Evolutionary conservation across 2,113 vertebrate species (phyloP), one percentile per base, ranked within the genome.

Genomic region (Aldabrachelys gigantea): DNA sequence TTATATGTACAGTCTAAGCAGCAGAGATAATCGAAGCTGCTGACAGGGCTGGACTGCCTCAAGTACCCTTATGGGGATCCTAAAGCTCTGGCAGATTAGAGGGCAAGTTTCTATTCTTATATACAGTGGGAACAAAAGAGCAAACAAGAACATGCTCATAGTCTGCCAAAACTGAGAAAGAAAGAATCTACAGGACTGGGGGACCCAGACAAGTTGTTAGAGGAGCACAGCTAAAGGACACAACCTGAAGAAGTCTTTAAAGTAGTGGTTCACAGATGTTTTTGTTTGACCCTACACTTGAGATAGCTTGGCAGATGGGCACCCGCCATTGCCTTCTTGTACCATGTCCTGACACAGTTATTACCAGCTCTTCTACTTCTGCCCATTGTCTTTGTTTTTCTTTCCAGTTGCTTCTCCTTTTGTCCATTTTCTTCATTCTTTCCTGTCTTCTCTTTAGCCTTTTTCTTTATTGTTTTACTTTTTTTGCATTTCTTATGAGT

Each of bases 1-100:
- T 81, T 94, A 75, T 92, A 85, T 83, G 22, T 41, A 16, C 35
- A 27, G 89, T 69, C 82, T 90, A 65, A 85, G 94, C 86, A 90
- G 10, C 16, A 62, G 35, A 54, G 88, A 25, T 92, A 75, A 92
- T 50, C 62, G 59, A 57, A 41, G 69, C 88, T 90, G 59, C 80
- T 91, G 54, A 62, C 84, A 89, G 82, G 47, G 88, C 81, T 92
- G 13, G 25, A 16, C 81, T 87, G 16, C 44, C 86, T 69, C n/a
- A 85, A 57, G 35, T 87, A 75, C 65, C 89, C 69, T 76, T 87
- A 69, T 0, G 86, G 53, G 38, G 38, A 92, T 95, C 76, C 35
- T 57, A 22, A 50, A 82, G 25, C 65, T 0, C 0, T 75, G 75
- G 83, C 0, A 25, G 57, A 87, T n/a, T 44, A 4, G 1, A 16